Evolutionary conservation across 2,797 vertebrate species (phyloP).

Genomic region (Avahi laniger): DNA sequence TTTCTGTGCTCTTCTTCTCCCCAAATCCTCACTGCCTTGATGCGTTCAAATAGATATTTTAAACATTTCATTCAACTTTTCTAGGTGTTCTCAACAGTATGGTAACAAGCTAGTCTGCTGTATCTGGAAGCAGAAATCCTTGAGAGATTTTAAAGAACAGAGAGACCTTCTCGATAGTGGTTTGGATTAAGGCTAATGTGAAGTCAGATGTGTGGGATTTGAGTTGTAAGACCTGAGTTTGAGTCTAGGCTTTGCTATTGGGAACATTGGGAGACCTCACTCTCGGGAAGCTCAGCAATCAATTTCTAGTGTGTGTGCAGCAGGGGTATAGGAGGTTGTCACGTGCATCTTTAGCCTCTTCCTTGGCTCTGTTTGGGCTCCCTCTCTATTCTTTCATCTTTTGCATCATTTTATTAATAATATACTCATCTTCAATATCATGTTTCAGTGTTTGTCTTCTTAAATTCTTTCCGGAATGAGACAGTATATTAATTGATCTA

Average conservation of each 20-base stretch:
- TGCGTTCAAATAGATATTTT: neutral
- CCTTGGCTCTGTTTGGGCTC: neutral
- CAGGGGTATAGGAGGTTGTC: neutral
- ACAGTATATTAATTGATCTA: neutral
- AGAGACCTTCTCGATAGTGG: neutral
- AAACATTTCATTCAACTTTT: conserved; percentile 15
- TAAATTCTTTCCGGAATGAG: neutral
- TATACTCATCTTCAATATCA: neutral
- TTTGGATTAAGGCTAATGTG: neutral
- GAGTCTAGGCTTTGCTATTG: neutral
- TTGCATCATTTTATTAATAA: neutral
- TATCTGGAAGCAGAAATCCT: conserved; percentile 31
- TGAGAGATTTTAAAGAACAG: neutral
- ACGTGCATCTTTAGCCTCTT: neutral
- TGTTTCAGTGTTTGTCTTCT: neutral
- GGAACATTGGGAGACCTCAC: neutral
- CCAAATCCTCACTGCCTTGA: neutral
- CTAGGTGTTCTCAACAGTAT: neutral
- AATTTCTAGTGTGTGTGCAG: neutral
- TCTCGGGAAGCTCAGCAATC: neutral
- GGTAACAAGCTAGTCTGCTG: neutral
- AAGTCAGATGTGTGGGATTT: neutral
- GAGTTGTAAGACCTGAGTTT: neutral
- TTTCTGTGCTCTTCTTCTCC: neutral
- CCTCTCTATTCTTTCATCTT: neutral